These are phyloP conservation scores for Aurelia sp. DNA, from an alignment of 30 jellyfish, hydroid and myxozoan species.

Conservation along the genomic window DNA sequence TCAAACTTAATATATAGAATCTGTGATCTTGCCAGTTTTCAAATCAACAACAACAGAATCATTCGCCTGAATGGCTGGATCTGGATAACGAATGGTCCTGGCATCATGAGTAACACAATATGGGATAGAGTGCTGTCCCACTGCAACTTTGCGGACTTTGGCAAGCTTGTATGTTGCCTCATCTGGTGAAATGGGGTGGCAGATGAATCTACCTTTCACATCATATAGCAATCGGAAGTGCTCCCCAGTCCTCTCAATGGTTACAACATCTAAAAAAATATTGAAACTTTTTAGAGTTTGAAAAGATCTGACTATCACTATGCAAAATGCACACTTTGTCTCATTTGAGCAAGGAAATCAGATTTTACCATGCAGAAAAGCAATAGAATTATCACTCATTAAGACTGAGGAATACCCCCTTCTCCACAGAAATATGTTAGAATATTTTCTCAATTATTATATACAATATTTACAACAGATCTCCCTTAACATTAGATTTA, in stretches of 20 bases:
- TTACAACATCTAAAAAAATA: conserved; percentile 73
- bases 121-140: conserved; percentile 88
- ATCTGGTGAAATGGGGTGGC: conserved; percentile 89
- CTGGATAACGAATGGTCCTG: conserved; percentile 97
- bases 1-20: conserved; percentile 94
- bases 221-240: conserved; percentile 93
- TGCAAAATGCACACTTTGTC: too few species aligned
- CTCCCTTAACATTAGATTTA: too few species aligned
- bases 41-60: conserved; percentile 95
- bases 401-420: too few species aligned
- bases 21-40: conserved; percentile 93
- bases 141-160: conserved; percentile 86
- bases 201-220: conserved; percentile 92
- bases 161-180: conserved; percentile 97
- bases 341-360: too few species aligned
- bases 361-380: too few species aligned
- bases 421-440: too few species aligned
- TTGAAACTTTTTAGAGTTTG: too few species aligned
- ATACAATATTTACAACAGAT: too few species aligned
- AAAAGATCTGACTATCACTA: too few species aligned
- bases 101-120: conserved; percentile 97
- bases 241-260: conserved; percentile 95
- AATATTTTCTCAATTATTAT: too few species aligned
- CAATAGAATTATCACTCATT: too few species aligned
- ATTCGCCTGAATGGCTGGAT: conserved; percentile 89